Evolutionary conservation across 2,113 vertebrate species (phyloP), one percentile per base, ranked within the genome.

Genomic region (Lophotis ruficrista): DNA sequence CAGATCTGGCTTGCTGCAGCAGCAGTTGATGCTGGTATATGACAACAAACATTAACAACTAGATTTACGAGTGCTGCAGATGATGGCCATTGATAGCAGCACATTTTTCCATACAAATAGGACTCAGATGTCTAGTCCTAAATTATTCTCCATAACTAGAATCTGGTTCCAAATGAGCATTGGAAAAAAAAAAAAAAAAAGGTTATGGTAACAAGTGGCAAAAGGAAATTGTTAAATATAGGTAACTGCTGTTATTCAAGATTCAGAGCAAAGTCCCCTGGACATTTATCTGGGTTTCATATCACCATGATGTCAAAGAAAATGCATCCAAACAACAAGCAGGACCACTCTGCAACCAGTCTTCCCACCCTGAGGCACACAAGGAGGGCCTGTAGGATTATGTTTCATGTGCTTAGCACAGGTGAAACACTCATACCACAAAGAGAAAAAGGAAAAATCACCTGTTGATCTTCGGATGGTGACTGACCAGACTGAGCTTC

Each of bases 381-480:
- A 12, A 66, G 7, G 17, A 84, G 23, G 13, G 35, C 18, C 38
- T 62, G 14, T 24, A 27, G 22, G 47, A 51, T 85, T 43, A 8
- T 50, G 14, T 58, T 86, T 31, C 43, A 37, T 30, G 5, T 2
- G 0, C 43, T 81, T 25, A 78, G 43, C 33, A 65, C 37, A 90
- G 35, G 7, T 58, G 81, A 81, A 37, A 72, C 35, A 28, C 4
- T 41, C 50, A 33, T 45, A 50, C 22, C 9, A 41, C 17, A 4
- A n/a, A 24, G 9, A 18, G 47, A 28, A 79, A 58, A 87, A 60
- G 50, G 37, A 38, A 61, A 83, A 96, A 94, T 93, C 89, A 98
- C 98, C 38, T 94, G 79, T 80, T 98, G 93, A 87, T 86, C 96
- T 61, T 93, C 95, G 89, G 95, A 51, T 35, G 85, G 41, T 78